phyloP scores from a whole-genome alignment of 1,140 invertebrate species.

The Pseudomyrmex dendroicus region DNA sequence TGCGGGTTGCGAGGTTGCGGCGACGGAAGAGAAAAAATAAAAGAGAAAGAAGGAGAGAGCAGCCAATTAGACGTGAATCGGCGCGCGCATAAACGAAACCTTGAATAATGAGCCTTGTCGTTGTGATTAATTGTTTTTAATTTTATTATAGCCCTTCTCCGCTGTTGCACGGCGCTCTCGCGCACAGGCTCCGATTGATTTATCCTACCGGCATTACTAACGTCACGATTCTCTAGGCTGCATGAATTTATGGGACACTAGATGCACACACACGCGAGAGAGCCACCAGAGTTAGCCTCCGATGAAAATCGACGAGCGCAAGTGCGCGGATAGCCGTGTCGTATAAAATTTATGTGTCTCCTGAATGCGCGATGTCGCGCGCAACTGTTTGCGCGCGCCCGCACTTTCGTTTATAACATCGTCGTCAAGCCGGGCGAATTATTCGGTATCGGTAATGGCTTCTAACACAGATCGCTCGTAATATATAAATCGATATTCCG shows the following conservation, averaged over 20 bases:
- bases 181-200: conserved; percentile 42
- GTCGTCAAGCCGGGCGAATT: conserved; percentile 11
- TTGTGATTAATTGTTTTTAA: conserved; percentile 58
- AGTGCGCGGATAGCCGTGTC: conserved; percentile 27
- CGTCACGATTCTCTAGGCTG: conserved; percentile 33
- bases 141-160: conserved; percentile 46
- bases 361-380: conserved; percentile 7
- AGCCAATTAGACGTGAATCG: conserved; percentile 40
- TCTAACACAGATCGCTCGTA: neutral
- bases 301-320: conserved; percentile 36
- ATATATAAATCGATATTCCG: neutral
- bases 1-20: neutral
- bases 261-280: neutral
- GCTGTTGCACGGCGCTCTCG: neutral
- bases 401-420: conserved; percentile 46
- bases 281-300: no score
- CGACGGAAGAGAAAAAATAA: neutral
- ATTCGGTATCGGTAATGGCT: neutral
- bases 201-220: conserved; percentile 36
- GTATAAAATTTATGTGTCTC: conserved; percentile 54
- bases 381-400: neutral
- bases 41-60: conserved; percentile 36
- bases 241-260: conserved; percentile 51
- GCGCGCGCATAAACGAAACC: conserved; percentile 42
- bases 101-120: conserved; percentile 48